These are phyloP conservation scores for Microchirus variegatus DNA, from an alignment of 2,797 vertebrate genomes.

Conservation along the genomic window DNA sequence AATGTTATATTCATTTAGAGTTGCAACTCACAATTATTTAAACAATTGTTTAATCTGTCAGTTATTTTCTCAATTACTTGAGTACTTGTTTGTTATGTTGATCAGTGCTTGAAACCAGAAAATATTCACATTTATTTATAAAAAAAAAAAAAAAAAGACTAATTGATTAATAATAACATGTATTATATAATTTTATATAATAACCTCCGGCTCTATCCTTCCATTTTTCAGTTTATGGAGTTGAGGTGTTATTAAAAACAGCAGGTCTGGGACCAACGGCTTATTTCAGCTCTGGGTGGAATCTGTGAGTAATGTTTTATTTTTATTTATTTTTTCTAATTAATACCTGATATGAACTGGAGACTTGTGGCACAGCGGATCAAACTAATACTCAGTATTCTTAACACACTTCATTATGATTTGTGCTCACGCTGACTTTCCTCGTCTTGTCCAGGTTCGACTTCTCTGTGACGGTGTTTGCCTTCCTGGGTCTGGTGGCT, in stretches of 20 bases:
- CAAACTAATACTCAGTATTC: not conserved
- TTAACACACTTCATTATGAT: too few species aligned
- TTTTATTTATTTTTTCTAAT: not conserved
- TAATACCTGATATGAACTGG: not conserved
- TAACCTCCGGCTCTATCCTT: slow-evolving; percentile 32
- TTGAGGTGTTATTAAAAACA: slow-evolving; percentile 93
- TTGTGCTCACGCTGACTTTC: slow-evolving; percentile 1
- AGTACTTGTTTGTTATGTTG: too few species aligned
- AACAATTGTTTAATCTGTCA: too few species aligned
- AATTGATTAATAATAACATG: too few species aligned
- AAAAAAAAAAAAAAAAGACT: too few species aligned
- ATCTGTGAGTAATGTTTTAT: slow-evolving; percentile 87
- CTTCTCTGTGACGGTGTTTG: slow-evolving; percentile 92
- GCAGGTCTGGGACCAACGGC: slow-evolving; percentile 91
- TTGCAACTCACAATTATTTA: too few species aligned
- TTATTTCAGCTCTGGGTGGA: slow-evolving; percentile 97
- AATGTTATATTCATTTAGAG: too few species aligned
- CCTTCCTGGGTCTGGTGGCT: slow-evolving; percentile 92
- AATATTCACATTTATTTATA: too few species aligned
- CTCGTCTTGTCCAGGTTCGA: slow-evolving; percentile 85
- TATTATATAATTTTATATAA: too few species aligned
- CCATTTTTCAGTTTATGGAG: slow-evolving; percentile 88
- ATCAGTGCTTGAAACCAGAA: too few species aligned
- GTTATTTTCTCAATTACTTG: too few species aligned
- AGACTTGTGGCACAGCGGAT: not conserved